These are phyloP conservation scores for Crepidodera aurea DNA, from an alignment of 2,888 invertebrate species.

Conservation along the genomic window DNA sequence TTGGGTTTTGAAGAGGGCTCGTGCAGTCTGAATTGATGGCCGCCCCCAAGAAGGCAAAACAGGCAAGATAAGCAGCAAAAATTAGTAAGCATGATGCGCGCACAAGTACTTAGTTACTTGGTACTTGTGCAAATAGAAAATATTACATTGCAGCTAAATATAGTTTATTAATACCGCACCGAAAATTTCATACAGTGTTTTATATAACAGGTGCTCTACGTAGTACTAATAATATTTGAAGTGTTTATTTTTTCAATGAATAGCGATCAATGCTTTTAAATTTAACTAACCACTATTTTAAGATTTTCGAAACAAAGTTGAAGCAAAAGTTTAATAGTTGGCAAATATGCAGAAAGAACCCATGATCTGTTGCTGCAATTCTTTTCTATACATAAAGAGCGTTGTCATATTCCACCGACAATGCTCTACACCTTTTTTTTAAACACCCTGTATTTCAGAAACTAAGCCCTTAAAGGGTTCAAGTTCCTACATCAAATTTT, in stretches of 20 bases:
- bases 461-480: too few relatives aligned
- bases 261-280: too few relatives aligned
- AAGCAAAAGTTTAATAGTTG: conserved; percentile 5
- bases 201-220: conserved; percentile 19
- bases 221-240: neutral
- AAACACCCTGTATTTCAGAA: too few relatives aligned
- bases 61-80: conserved; percentile 59
- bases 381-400: too few relatives aligned
- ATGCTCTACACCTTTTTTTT: too few relatives aligned
- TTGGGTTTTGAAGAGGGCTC: conserved; percentile 90
- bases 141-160: conserved; percentile 26
- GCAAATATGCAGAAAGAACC: conserved; percentile 2
- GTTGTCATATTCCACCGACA: too few relatives aligned
- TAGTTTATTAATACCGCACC: conserved; percentile 13
- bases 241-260: neutral
- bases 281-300: conserved; percentile 2
- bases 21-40: conserved; percentile 66
- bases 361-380: too few relatives aligned
- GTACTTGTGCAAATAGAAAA: conserved; percentile 50
- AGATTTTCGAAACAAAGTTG: conserved; percentile 7
- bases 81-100: conserved; percentile 53
- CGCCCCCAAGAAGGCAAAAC: conserved; percentile 57
- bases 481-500: too few relatives aligned
- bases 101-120: conserved; percentile 54
- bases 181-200: conserved; percentile 40